Percentiles rank a stretch among this genome's conserved stretches.
phyloP scores from a whole-genome alignment of 2,113 vertebrate species.

The Pleuronectes platessa region DNA sequence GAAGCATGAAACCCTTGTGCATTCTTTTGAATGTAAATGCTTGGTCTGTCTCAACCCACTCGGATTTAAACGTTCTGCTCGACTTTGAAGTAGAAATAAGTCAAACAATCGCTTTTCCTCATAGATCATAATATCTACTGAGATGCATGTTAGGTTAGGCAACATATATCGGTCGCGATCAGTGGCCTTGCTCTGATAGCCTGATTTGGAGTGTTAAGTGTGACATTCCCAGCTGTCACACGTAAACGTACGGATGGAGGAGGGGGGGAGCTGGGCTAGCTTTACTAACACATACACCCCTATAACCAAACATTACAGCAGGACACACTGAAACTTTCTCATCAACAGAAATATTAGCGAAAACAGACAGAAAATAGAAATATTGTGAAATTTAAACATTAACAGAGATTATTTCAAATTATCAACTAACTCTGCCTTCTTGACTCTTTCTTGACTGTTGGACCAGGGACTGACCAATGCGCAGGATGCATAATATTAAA shows the following conservation, averaged over 20 bases:
- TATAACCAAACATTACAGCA: not conserved
- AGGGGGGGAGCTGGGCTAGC: slow-evolving; percentile 20
- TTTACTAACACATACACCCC: slow-evolving; percentile 37
- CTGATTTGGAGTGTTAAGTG: slow-evolving; percentile 49
- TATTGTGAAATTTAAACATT: too few relatives aligned
- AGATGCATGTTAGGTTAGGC: not conserved
- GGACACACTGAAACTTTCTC: not conserved
- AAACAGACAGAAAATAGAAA: not conserved
- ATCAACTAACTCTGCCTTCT: too few relatives aligned
- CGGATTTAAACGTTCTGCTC: too few relatives aligned
- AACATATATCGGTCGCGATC: not conserved
- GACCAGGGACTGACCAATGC: too few relatives aligned
- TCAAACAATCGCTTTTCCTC: not conserved
- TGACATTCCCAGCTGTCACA: slow-evolving; percentile 75
- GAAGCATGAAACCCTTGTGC: not conserved
- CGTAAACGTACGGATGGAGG: slow-evolving; percentile 31
- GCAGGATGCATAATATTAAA: too few relatives aligned
- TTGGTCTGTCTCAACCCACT: too few relatives aligned
- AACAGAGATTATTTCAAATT: too few relatives aligned
- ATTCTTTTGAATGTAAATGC: too few relatives aligned
- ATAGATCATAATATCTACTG: not conserved
- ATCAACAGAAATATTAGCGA: not conserved
- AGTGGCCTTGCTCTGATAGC: not conserved
- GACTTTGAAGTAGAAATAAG: too few relatives aligned
- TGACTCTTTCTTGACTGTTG: too few relatives aligned